Percentiles rank a stretch among this genome's conserved stretches.
These are phyloP conservation scores for Toxonevra muliebris DNA, from an alignment of 2,888 invertebrate genomes.

Conservation along the genomic window DNA sequence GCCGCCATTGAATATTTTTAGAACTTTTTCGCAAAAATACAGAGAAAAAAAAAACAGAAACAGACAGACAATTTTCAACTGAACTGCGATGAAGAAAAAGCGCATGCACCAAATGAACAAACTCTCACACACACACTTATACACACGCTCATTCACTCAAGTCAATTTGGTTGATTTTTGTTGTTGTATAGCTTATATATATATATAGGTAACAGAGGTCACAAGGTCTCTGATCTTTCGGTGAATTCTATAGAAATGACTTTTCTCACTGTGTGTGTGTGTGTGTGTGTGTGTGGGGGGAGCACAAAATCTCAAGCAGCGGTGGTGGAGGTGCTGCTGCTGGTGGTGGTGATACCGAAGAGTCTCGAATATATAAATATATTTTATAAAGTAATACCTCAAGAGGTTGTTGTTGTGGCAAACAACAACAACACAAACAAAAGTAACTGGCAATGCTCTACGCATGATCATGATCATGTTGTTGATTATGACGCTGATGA, in stretches of 20 bases:
- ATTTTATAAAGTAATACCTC: neutral
- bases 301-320: neutral
- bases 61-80: constrained; percentile 12
- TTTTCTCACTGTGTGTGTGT: constrained; percentile 1
- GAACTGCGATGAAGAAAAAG: constrained; percentile 21
- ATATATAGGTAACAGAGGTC: constrained; percentile 32
- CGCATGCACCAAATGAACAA: constrained; percentile 15
- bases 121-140: constrained; percentile 6
- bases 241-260: constrained; percentile 11
- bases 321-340: constrained; percentile 5
- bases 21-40: constrained; percentile 31
- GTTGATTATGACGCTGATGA: neutral
- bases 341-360: neutral
- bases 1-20: constrained; percentile 35
- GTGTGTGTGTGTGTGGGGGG: constrained; percentile 15
- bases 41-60: constrained; percentile 16
- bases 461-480: constrained; percentile 5
- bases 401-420: too few species aligned
- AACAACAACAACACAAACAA: too few species aligned
- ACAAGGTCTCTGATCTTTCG: constrained; percentile 36
- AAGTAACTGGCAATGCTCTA: neutral
- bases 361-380: neutral
- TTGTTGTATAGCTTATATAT: too few species aligned
- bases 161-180: neutral
- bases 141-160: constrained; percentile 16